Evolutionary conservation across 2,888 invertebrate genomes (phyloP), one percentile per base, ranked within the genome.

Genomic region (Drosophila parthenogenetica): DNA sequence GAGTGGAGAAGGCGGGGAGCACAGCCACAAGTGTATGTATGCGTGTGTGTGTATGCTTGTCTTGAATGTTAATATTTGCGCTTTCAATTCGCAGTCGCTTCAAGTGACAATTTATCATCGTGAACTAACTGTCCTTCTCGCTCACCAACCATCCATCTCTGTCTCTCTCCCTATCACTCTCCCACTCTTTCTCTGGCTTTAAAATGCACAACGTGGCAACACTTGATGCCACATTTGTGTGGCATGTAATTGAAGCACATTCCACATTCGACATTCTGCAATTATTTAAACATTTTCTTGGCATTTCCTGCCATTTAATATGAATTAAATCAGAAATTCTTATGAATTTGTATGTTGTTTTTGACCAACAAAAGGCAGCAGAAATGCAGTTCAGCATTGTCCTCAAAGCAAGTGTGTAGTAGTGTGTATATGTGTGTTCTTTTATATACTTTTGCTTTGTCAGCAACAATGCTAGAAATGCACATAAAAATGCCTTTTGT

Each of bases 51-150:
- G 29, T 29, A 64, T 65, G 72, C 59, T 62, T 69, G 82, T 74
- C 77, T 74, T 85, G 79, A 79, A 82, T 81, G 85, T 85, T 82
- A 81, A 81, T 81, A 85, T 81, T 85, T 81, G 82, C 74, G 70
- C 82, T 81, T 85, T 85, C 81, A 79, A 82, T 81, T 85, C 72
- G 62, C 80, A 67, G 46, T 54, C 73, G 69, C 55, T 65, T 74
- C 67, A 53, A 74, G 62, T 68, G 68, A 74, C 77, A 78, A 74
- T 77, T 77, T 77, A 74, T 77, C 74, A 77, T 70, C 48, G 49
- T 59, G 63, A 63, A 46, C 72, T 61, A 48, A 45, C 46, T 64
- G 46, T 35, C 59, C 49, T 45, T 19, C 37, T 40, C 45, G n/a
- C 39, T 8, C 25, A 40, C 49, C 7, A 22, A 13, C 42, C n/a